Percentiles rank a stretch among this genome's conserved stretches.
Conservation (phyloP, 2,797 vertebrate genomes). For the Thripadectes ignobilis region DNA sequence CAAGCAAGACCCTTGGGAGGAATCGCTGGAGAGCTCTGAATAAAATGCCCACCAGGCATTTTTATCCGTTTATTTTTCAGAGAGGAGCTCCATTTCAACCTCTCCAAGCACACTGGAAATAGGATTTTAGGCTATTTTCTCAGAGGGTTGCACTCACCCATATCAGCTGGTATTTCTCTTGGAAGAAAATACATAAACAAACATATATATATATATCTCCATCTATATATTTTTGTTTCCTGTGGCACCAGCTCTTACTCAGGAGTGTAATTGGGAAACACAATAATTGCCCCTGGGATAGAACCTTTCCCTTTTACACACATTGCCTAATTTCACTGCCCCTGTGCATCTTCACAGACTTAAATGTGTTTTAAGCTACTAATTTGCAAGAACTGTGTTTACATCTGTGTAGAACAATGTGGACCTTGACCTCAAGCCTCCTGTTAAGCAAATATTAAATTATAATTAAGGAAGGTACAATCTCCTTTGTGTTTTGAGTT, state of each 20-base stretch:
- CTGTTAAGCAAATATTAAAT: neutral
- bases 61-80: neutral
- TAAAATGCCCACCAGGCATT: neutral
- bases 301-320: neutral
- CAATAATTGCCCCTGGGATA: neutral
- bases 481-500: neutral
- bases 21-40: neutral
- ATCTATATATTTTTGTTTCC: neutral
- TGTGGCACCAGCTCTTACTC: neutral
- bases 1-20: neutral
- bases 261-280: neutral
- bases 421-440: neutral
- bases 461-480: neutral
- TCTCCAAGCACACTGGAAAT: neutral
- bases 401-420: neutral
- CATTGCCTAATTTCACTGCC: neutral
- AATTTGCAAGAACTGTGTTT: neutral
- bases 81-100: neutral
- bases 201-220: neutral
- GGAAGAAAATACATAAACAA: neutral
- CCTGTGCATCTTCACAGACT: neutral
- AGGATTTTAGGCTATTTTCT: neutral
- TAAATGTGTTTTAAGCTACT: neutral
- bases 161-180: neutral
- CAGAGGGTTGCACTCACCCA: neutral